Percentiles rank a stretch among this genome's conserved stretches.
phyloP scores from a whole-genome alignment of 2,113 vertebrate genomes.

The Petrocephalus zakoni region DNA sequence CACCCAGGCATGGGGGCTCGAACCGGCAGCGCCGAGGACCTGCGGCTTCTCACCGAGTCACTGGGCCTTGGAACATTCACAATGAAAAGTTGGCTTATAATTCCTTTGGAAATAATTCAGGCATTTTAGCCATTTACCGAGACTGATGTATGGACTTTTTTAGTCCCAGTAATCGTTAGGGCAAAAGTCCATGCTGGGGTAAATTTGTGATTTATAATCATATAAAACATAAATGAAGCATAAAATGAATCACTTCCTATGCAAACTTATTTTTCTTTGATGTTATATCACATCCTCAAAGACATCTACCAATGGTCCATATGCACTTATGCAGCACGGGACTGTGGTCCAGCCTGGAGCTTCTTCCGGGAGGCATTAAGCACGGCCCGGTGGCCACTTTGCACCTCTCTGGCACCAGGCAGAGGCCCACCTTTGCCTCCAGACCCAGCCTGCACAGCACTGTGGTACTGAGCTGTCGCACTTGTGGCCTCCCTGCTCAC shows the following conservation, averaged over 20 bases:
- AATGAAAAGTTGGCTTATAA: background rate
- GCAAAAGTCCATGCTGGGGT: background rate
- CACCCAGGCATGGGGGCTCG: background rate
- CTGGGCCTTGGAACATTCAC: background rate
- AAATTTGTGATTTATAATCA: conserved; percentile 2
- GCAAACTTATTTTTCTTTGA: background rate
- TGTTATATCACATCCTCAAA: background rate
- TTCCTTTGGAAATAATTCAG: background rate
- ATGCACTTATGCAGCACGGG: background rate
- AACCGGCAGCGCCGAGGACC: background rate
- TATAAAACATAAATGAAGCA: background rate
- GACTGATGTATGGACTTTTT: background rate
- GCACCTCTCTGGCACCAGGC: background rate
- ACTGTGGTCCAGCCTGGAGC: background rate
- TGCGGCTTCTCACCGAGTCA: background rate
- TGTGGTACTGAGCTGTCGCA: background rate
- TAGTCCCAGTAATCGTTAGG: background rate
- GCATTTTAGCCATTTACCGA: background rate
- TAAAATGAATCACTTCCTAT: background rate
- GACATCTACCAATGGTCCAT: background rate
- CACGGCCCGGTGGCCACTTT: background rate
- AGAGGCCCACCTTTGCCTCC: background rate
- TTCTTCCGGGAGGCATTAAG: too few species aligned
- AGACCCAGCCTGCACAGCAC: background rate
- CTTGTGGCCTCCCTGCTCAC: background rate